Evolutionary conservation across 2,113 vertebrate species (phyloP).

Genomic region (Gila orcuttii): DNA sequence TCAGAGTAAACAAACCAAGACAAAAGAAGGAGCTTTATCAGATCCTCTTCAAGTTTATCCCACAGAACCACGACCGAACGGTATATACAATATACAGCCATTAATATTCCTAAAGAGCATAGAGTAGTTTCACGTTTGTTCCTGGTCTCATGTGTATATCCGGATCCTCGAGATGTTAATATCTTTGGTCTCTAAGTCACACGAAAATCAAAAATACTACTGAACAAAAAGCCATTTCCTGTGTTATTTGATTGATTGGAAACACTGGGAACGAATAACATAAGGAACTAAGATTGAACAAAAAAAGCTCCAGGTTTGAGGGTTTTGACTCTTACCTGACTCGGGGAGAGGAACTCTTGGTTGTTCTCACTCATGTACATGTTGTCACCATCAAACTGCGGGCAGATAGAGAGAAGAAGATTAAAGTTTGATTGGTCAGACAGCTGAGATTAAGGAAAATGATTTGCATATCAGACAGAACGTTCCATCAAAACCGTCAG

Average conservation of each 20-base stretch:
- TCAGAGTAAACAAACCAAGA: conserved; percentile 69
- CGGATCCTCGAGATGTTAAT: neutral
- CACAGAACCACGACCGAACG: neutral
- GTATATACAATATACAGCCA: neutral
- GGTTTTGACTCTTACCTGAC: conserved; percentile 82
- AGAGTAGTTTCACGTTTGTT: neutral
- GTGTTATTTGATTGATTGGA: neutral
- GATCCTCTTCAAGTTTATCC: neutral
- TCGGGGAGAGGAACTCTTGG: conserved; percentile 93
- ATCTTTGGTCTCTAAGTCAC: neutral
- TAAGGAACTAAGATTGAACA: neutral
- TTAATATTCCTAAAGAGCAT: neutral
- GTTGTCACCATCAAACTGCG: conserved; percentile 99
- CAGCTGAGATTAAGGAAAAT: conserved; percentile 36
- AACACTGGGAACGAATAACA: neutral
- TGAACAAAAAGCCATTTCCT: neutral
- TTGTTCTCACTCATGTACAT: conserved; percentile 98
- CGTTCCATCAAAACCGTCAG: conserved; percentile 47
- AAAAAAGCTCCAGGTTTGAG: neutral
- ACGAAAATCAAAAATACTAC: neutral
- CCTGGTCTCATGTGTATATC: neutral
- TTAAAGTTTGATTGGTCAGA: conserved; percentile 48
- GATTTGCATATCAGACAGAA: conserved; percentile 26
- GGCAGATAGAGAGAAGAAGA: conserved; percentile 59
- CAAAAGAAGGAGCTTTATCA: neutral